Conservation (phyloP, 2,113 vertebrate species). For the Climacteris rufus region DNA sequence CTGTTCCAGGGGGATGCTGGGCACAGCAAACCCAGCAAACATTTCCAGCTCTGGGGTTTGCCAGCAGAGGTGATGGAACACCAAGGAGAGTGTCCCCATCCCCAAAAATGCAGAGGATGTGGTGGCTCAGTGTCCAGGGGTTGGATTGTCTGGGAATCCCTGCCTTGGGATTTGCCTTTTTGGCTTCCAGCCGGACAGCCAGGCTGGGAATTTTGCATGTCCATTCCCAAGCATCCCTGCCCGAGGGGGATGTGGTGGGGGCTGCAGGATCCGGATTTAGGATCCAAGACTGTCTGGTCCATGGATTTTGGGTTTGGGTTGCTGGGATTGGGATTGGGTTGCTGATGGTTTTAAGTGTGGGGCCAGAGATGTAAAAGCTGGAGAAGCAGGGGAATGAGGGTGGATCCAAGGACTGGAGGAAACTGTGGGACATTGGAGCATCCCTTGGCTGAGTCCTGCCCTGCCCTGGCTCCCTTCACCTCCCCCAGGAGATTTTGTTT, state of each 20-base stretch:
- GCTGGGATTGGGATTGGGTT: neutral
- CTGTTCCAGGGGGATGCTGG: neutral
- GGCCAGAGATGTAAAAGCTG: neutral
- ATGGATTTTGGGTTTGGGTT: neutral
- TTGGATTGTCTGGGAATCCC: neutral
- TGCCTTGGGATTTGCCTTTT: neutral
- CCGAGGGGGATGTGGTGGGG: fast-evolving
- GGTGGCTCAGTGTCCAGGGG: neutral
- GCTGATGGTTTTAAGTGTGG: neutral
- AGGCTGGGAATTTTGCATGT: neutral
- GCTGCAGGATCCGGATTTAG: too few species aligned
- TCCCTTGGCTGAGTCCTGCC: neutral
- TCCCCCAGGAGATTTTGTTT: neutral
- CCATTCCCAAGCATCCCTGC: neutral
- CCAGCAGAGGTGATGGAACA: neutral
- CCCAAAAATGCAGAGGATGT: neutral
- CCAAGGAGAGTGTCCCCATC: neutral
- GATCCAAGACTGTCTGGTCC: neutral
- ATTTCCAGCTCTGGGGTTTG: neutral
- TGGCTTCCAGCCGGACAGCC: fast-evolving
- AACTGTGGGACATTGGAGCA: neutral
- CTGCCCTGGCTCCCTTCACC: neutral
- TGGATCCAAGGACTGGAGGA: neutral
- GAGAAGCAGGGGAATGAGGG: neutral
- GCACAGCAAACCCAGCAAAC: neutral